A percentile compares a stretch with the other conserved stretches of the same genome.
Evolutionary conservation across 2,113 vertebrate genomes (phyloP).

Genomic region (Raphicerus campestris): DNA sequence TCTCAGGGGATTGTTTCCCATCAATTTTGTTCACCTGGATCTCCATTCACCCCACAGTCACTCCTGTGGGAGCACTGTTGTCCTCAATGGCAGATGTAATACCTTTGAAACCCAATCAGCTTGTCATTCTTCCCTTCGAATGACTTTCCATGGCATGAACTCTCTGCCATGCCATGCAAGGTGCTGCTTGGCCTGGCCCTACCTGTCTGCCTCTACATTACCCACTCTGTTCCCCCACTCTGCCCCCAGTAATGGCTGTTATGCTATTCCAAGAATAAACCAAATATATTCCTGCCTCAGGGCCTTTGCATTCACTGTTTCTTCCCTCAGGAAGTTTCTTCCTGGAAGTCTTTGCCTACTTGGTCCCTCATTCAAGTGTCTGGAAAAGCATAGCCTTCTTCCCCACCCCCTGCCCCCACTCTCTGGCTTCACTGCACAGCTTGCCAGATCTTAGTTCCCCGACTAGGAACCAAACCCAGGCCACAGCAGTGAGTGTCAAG

Average conservation of each 20-base stretch:
- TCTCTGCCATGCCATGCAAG: neutral
- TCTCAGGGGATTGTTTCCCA: neutral
- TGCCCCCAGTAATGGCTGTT: neutral
- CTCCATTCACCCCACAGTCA: neutral
- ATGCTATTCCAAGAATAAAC: neutral
- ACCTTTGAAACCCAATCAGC: neutral
- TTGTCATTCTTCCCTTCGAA: neutral
- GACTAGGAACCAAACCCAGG: neutral
- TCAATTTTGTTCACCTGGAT: neutral
- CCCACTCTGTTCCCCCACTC: neutral
- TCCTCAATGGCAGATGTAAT: neutral
- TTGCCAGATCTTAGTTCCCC: neutral
- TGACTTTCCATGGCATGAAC: neutral
- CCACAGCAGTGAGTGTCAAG: neutral
- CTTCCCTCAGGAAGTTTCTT: neutral
- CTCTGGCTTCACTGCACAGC: neutral
- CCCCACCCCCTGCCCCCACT: too few species aligned
- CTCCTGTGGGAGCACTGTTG: neutral
- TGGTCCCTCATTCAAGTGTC: neutral
- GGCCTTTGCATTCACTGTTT: neutral
- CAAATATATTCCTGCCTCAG: neutral
- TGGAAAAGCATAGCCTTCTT: neutral
- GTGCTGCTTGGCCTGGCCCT: neutral
- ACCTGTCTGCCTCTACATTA: rapidly evolving
- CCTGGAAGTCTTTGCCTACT: neutral